Evolutionary conservation across 2,797 vertebrate genomes (phyloP), one percentile per base, ranked within the genome.

Genomic region (Netta rufina): DNA sequence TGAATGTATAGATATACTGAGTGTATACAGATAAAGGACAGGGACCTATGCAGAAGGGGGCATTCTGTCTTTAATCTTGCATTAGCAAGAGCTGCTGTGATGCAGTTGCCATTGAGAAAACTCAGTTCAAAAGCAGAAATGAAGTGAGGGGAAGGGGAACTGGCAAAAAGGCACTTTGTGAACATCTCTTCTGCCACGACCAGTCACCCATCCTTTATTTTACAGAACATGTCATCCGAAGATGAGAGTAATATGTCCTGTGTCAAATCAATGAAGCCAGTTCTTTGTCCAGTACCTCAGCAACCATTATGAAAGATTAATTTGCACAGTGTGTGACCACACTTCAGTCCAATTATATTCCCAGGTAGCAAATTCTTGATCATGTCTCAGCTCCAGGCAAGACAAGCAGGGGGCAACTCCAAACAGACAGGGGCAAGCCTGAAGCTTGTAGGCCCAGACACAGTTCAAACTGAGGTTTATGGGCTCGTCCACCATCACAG

Each of bases 191-290:
- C 87, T 94, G 87, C 89, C 93, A 94, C 76, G 73, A 78, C 66
- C 58, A 86, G 91, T 93, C 79, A 94, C 62, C 61, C 33, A 41
- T 85, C 45, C 70, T 91, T 93, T 90, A 87, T 87, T 95, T 96
- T 89, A 95, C 8, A 83, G 70, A 75, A 93, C 8, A 18, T 78
- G 70, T 86, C 95, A 86, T 36, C 91, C 51, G 1, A 82, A 81
- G 96, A 91, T 91, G 82, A 95, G 87, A 95, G 88, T 90, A 83
- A 39, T 38, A 92, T 80, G 92, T 93, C 81, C 75, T 91, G 69
- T 95, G 93, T 91, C 94, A 94, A 95, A 96, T 95, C 95, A 94
- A 80, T 91, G 92, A 93, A 95, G 79, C 65, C 87, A 95, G 39
- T 57, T 60, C 84, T 93, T 92, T 81, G 66, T 75, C 89, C 81